phyloP scores from a whole-genome alignment of 2,888 invertebrate genomes.

The Mongoloraphidia duomilia region DNA sequence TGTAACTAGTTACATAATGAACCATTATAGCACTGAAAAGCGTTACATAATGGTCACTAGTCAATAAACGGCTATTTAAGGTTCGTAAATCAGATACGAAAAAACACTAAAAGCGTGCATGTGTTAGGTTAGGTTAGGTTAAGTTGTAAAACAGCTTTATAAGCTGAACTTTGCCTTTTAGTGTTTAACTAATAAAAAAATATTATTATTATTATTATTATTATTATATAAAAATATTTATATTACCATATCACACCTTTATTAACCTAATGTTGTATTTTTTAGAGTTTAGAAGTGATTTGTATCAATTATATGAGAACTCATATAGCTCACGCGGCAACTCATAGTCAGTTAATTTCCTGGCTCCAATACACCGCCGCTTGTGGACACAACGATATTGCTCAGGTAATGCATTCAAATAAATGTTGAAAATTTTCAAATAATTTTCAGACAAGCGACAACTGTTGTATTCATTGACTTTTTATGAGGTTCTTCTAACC shows the following conservation, averaged over 20 bases:
- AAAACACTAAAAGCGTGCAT: no score
- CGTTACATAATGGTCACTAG: no score
- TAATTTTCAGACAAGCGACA: neutral
- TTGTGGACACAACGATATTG: conserved; percentile 61
- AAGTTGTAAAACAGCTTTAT: no score
- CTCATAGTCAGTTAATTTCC: conserved; percentile 65
- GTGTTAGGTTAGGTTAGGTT: no score
- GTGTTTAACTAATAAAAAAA: no score
- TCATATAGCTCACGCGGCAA: conserved; percentile 73
- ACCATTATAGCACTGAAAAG: no score
- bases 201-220: no score
- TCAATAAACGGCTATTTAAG: no score
- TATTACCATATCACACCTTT: neutral
- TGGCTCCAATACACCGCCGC: conserved; percentile 86
- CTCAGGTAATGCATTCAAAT: conserved; percentile 30
- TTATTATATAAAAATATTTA: no score
- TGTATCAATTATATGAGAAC: conserved; percentile 80
- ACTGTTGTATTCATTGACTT: conserved; percentile 2
- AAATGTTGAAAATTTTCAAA: neutral
- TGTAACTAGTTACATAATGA: no score
- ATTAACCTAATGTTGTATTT: conserved; percentile 8
- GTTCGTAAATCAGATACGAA: no score
- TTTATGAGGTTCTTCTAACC: neutral
- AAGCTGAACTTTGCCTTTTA: no score
- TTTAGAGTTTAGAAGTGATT: conserved; percentile 62